Evolutionary conservation across 1,140 invertebrate species (phyloP).

Genomic region (Ceratitis capitata): DNA sequence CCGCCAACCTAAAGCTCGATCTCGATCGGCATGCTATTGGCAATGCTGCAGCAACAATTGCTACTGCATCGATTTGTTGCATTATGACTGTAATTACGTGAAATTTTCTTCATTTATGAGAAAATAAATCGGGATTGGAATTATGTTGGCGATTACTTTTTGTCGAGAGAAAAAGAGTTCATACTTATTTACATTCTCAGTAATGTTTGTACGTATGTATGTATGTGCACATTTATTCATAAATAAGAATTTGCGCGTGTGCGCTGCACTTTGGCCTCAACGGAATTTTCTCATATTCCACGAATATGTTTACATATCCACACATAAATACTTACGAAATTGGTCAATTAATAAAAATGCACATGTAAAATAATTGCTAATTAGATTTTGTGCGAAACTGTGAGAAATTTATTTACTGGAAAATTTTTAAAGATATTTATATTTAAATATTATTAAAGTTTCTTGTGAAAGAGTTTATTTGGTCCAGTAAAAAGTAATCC

Average conservation of each 20-base stretch:
- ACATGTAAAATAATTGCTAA: background rate
- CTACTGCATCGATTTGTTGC: slow-evolving; percentile 22
- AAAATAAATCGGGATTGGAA: slow-evolving; percentile 37
- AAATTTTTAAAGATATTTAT: too few relatives aligned
- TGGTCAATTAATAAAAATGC: background rate
- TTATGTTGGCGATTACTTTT: background rate
- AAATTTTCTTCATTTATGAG: slow-evolving; percentile 41
- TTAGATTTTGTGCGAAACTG: too few relatives aligned
- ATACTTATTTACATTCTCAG: background rate
- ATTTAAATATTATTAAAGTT: too few relatives aligned
- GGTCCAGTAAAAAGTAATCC: too few relatives aligned
- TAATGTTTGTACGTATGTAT: background rate
- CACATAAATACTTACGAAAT: background rate
- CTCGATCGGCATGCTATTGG: background rate
- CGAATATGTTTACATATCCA: slow-evolving; percentile 20
- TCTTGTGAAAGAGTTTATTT: too few relatives aligned
- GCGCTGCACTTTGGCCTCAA: background rate
- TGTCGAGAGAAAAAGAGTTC: background rate
- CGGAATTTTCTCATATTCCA: background rate
- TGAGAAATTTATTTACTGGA: too few relatives aligned
- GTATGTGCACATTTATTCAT: background rate
- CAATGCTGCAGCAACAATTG: slow-evolving; percentile 32
- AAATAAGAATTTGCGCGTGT: background rate
- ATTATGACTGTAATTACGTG: slow-evolving; percentile 39
- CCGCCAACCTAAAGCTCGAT: background rate